Base-by-base conservation (phyloP, 2,888 invertebrate genomes). In the Epirrita christyi region DNA sequence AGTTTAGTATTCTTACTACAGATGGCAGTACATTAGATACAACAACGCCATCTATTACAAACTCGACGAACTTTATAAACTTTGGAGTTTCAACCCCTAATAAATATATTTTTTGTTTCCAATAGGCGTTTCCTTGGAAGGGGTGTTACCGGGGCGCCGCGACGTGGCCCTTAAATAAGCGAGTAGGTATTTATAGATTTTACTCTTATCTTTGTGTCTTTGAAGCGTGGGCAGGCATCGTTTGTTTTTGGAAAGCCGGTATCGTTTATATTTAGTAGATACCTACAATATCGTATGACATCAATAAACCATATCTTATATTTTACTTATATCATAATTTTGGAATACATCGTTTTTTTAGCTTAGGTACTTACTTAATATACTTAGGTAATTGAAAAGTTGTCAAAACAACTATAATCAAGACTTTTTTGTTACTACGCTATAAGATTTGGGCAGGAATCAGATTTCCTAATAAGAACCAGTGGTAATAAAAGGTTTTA, bases 121-220 rank as follows among this genome's bases (percentile, higher is more conserved):
- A 70, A 66, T 73, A 73, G 71, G 85, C 85, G 85, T 80, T 71
- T 71, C 78, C 80, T 67, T 61, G 43, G 61, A 68, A 81, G 80
- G 83, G 85, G 86, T 81, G 85, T 81, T 76, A 69, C 83, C 72
- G 64, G 61, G 47, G 48, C 29, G n/a, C n/a, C n/a, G n/a, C n/a
- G n/a, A n/a, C 65, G 51, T 36, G 8, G 70, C 79, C 77, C 77
- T 71, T 66, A 73, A 70, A 65, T 64, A 68, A 60, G 47, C 36
- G 50, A 65, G 67, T 78, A 76, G 75, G 75, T 76, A 78, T 73
- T 63, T 69, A 69, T 58, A 52, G 59, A 57, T 42, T 45, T 50
- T 36, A 34, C 43, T 40, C 48, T 13, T 14, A 38, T 8, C 13
- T 36, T 11, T n/a, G 41, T 11, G n/a, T 11, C 2, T 32, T 44